Conservation (phyloP, 2,113 vertebrate species). For the Oxyruncus cristatus region DNA sequence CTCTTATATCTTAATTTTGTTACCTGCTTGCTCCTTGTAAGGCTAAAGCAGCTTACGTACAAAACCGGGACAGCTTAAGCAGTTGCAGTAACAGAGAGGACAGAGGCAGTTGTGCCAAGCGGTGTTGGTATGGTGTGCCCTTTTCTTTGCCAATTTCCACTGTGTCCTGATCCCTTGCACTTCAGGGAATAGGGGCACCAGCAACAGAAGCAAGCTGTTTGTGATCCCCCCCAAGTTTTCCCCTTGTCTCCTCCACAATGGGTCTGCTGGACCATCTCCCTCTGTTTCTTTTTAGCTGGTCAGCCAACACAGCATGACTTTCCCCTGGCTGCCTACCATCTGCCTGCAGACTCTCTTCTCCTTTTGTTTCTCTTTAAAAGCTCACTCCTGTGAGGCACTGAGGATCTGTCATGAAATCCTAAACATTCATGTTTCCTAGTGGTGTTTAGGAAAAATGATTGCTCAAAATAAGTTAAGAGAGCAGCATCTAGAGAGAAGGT, state of each 20-base stretch:
- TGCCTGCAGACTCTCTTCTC: not conserved
- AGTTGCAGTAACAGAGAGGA: not conserved
- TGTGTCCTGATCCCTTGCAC: not conserved
- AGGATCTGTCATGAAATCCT: not conserved
- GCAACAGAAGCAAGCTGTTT: not conserved
- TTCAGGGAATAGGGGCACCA: not conserved
- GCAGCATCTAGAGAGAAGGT: not conserved
- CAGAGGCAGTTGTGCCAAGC: not conserved
- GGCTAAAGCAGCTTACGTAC: not conserved
- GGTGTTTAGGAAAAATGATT: not conserved
- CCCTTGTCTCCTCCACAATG: not conserved
- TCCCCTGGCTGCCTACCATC: constrained; percentile 9
- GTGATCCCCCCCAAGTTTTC: not conserved
- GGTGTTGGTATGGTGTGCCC: not conserved
- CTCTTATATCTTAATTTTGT: not conserved
- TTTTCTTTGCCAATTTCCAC: not conserved
- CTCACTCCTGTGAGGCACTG: not conserved
- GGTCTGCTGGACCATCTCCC: not conserved
- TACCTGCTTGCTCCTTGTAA: not conserved
- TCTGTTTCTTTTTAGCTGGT: not conserved
- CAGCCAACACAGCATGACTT: not conserved
- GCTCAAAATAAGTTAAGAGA: not conserved
- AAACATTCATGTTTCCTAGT: not conserved
- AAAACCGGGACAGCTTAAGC: not conserved
- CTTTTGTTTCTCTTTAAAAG: not conserved